These are phyloP conservation scores for Berghia stephanieae DNA, from an alignment of 1,140 invertebrate species.

Conservation along the genomic window DNA sequence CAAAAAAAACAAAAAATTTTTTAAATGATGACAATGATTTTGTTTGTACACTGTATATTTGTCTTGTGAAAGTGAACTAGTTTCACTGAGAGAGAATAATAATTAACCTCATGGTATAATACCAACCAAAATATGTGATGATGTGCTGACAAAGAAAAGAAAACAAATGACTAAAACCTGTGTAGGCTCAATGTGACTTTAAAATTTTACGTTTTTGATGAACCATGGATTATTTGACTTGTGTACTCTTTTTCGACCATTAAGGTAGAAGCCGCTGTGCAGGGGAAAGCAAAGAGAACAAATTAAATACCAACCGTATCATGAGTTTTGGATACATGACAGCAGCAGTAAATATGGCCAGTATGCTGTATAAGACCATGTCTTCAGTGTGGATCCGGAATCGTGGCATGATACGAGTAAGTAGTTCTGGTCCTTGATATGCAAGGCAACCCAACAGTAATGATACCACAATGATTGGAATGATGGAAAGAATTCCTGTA, in stretches of 20 bases:
- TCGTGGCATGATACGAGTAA: conserved; percentile 46
- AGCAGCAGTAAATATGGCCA: conserved; percentile 59
- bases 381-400: conserved; percentile 56
- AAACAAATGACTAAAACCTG: too few relatives aligned
- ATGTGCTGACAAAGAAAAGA: too few relatives aligned
- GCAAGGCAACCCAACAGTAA: conserved; percentile 54
- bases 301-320: conserved; percentile 46
- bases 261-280: background rate
- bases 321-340: conserved; percentile 58
- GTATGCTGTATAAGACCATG: conserved; percentile 52
- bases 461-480: conserved; percentile 53
- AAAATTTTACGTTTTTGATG: too few relatives aligned
- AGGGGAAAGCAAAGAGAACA: background rate
- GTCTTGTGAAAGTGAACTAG: too few relatives aligned
- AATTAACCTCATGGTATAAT: too few relatives aligned
- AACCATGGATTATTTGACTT: too few relatives aligned
- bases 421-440: conserved; percentile 52
- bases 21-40: too few relatives aligned
- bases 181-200: too few relatives aligned
- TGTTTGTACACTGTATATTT: too few relatives aligned
- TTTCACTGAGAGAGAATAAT: too few relatives aligned
- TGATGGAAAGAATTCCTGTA: conserved; percentile 44
- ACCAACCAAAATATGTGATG: too few relatives aligned
- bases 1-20: too few relatives aligned
- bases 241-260: background rate